These are phyloP conservation scores for Himalopsyche tibetana DNA, from an alignment of 2,888 invertebrate genomes.

Conservation along the genomic window DNA sequence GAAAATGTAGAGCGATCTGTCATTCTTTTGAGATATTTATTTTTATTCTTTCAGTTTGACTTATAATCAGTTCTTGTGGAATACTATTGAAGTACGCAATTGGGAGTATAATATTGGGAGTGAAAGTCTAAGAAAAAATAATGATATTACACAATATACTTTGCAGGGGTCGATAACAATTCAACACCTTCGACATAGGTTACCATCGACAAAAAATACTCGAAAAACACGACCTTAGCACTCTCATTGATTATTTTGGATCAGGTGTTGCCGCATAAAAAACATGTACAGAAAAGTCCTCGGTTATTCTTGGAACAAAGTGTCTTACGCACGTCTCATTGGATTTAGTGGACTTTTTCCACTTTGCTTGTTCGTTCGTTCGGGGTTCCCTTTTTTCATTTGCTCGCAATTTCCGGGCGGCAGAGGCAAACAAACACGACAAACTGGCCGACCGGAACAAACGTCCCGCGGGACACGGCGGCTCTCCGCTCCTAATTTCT, in stretches of 20 bases:
- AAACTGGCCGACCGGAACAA: conserved; percentile 4
- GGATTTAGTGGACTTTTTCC: conserved; percentile 34
- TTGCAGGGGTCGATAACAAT: too few relatives aligned
- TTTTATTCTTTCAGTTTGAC: too few relatives aligned
- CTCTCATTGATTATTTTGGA: conserved; percentile 14
- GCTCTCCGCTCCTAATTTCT: conserved; percentile 30
- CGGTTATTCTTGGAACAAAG: conserved; percentile 30
- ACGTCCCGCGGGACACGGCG: conserved; percentile 23
- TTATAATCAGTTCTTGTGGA: too few relatives aligned
- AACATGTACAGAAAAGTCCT: conserved; percentile 4
- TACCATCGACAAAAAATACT: background rate
- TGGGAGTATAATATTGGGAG: too few relatives aligned
- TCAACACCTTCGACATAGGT: too few relatives aligned
- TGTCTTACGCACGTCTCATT: conserved; percentile 34
- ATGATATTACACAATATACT: too few relatives aligned
- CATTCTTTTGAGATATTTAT: too few relatives aligned
- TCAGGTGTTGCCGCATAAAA: conserved; percentile 21
- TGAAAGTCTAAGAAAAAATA: too few relatives aligned
- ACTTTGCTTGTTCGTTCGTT: conserved; percentile 22
- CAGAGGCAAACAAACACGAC: conserved; percentile 32
- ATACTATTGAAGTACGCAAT: too few relatives aligned
- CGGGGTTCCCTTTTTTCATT: conserved; percentile 41
- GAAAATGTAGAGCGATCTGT: too few relatives aligned
- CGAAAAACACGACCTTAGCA: background rate
- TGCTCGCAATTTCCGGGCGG: conserved; percentile 42